Percentiles rank a stretch among this genome's conserved stretches.
Conservation (phyloP, 1,140 invertebrate species). For the Delia radicum region DNA sequence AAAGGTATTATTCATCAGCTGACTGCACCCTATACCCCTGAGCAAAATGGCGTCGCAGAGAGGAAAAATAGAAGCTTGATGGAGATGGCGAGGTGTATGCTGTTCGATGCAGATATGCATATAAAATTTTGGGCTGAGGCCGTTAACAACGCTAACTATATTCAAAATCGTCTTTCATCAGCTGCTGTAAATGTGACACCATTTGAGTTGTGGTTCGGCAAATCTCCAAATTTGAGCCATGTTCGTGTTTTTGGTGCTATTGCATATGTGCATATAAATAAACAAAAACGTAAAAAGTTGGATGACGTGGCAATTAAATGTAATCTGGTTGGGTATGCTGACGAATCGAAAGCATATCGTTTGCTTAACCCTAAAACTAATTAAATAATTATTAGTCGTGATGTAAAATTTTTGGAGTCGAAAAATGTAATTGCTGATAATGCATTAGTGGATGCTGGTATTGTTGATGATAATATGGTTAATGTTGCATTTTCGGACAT, state of each 20-base stretch:
- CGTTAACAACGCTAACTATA: too few relatives aligned
- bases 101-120: too few relatives aligned
- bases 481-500: not conserved
- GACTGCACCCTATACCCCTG: too few relatives aligned
- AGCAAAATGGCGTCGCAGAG: too few relatives aligned
- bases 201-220: constrained; percentile 44
- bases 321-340: constrained; percentile 6
- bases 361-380: not conserved
- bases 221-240: constrained; percentile 42
- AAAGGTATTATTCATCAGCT: too few relatives aligned
- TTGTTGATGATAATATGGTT: too few relatives aligned
- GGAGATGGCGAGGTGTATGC: too few relatives aligned
- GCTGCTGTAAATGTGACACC: constrained; percentile 36
- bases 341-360: constrained; percentile 19
- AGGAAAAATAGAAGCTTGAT: too few relatives aligned
- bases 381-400: not conserved
- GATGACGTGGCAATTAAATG: constrained; percentile 2
- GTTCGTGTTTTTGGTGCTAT: constrained; percentile 42
- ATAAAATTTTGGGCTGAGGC: too few relatives aligned
- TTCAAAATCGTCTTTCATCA: constrained; percentile 30
- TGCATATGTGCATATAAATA: not conserved
- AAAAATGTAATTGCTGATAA: not conserved
- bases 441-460: not conserved
- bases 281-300: constrained; percentile 4
- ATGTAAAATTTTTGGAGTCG: not conserved